Evolutionary conservation across 1,140 invertebrate species (phyloP).

Genomic region (Cherax destructor): DNA sequence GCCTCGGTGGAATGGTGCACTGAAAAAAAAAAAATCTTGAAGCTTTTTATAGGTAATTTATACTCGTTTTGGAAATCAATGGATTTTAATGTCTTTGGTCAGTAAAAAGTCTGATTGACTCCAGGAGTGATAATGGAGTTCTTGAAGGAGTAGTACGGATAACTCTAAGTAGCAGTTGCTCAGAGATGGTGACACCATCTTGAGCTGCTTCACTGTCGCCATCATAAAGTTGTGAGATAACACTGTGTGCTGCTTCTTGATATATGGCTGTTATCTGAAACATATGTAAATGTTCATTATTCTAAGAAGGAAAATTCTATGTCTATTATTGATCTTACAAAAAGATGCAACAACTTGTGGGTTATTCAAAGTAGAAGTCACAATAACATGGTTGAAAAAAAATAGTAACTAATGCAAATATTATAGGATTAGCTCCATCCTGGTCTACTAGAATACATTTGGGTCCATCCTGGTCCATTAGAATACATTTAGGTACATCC

Average conservation of each 20-base stretch:
- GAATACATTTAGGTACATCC: too few species aligned
- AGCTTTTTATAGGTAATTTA: too few species aligned
- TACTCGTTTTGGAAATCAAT: too few species aligned
- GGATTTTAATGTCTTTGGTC: not conserved
- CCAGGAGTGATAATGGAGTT: constrained; percentile 3
- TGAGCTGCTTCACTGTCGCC: not conserved
- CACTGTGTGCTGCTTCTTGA: constrained; percentile 10
- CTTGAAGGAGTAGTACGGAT: not conserved
- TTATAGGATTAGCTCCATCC: too few species aligned
- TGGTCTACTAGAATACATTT: too few species aligned
- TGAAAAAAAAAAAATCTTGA: not conserved
- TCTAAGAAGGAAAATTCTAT: too few species aligned
- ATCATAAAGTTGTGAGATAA: not conserved
- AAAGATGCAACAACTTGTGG: too few species aligned
- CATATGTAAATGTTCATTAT: not conserved
- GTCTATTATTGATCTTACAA: too few species aligned
- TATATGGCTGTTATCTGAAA: constrained; percentile 16
- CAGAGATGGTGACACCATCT: not conserved
- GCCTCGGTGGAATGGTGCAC: too few species aligned
- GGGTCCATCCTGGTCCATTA: too few species aligned
- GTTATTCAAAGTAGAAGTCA: not conserved
- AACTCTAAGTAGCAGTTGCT: not conserved
- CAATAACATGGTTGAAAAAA: too few species aligned
- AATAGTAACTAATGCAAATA: too few species aligned
- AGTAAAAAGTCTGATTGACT: not conserved